Conservation (phyloP, 2,888 invertebrate species). For the Cerceris rybyensis region DNA sequence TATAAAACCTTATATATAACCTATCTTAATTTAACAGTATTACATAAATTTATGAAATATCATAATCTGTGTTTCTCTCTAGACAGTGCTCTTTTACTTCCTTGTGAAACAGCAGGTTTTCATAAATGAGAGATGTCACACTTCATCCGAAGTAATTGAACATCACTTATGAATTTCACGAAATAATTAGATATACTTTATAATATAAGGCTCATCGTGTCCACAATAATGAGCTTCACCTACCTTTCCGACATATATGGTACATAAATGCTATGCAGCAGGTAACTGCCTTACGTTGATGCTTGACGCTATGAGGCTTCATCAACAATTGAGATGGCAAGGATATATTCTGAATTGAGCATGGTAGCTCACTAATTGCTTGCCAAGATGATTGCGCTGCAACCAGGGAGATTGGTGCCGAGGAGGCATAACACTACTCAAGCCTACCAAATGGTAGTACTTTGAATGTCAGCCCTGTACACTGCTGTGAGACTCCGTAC, state of each 20-base stretch:
- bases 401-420: constrained; percentile 76
- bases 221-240: constrained; percentile 70
- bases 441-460: constrained; percentile 80
- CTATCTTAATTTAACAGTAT: constrained; percentile 31
- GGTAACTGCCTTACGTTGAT: constrained; percentile 79
- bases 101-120: constrained; percentile 32
- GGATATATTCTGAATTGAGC: constrained; percentile 77
- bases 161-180: constrained; percentile 37
- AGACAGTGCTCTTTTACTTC: constrained; percentile 23
- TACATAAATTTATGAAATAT: constrained; percentile 32
- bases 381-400: constrained; percentile 77
- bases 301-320: constrained; percentile 80
- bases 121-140: constrained; percentile 36
- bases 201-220: constrained; percentile 64
- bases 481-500: constrained; percentile 75
- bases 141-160: constrained; percentile 40
- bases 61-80: constrained; percentile 25
- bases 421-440: constrained; percentile 80
- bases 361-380: constrained; percentile 78
- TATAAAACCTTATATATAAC: constrained; percentile 25
- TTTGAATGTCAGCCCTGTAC: constrained; percentile 80
- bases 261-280: constrained; percentile 81
- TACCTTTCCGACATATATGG: constrained; percentile 81
- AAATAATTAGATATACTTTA: constrained; percentile 53
- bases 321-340: constrained; percentile 79